Conservation (phyloP, 2,888 invertebrate genomes). For the Nemotelus pantherinus region DNA sequence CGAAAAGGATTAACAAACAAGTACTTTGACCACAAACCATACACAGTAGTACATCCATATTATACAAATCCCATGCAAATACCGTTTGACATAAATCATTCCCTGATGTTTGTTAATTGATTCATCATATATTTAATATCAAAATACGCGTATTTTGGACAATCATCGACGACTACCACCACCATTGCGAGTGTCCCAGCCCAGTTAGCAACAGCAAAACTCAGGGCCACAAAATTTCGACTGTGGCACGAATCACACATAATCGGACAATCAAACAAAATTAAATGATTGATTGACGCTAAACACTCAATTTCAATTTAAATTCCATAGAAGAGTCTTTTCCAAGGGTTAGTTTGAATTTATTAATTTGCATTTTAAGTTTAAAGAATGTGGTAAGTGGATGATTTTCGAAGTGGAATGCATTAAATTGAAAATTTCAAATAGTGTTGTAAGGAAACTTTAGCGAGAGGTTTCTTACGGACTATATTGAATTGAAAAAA, state of each 20-base stretch:
- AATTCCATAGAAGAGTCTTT: too few species aligned
- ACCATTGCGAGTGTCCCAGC: background rate
- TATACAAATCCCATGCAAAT: background rate
- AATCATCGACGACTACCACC: background rate
- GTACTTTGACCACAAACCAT: background rate
- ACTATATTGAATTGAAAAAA: too few species aligned
- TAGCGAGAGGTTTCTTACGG: too few species aligned
- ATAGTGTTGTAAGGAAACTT: too few species aligned
- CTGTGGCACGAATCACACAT: background rate
- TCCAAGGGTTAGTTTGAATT: background rate
- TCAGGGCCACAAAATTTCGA: background rate
- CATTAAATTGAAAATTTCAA: too few species aligned
- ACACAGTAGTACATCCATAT: background rate
- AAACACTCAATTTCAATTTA: slow-evolving; percentile 33
- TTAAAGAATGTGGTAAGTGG: background rate
- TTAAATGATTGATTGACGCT: slow-evolving; percentile 37
- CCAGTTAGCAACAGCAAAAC: background rate
- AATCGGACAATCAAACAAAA: slow-evolving; percentile 23
- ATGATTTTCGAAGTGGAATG: too few species aligned
- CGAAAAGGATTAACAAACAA: slow-evolving; percentile 1
- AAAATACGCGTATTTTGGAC: background rate
- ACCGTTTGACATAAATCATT: background rate
- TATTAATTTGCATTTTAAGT: background rate
- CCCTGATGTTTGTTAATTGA: slow-evolving; percentile 24
- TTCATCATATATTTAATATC: slow-evolving; percentile 12